Evolutionary conservation across 2,888 invertebrate species (phyloP), one percentile per base, ranked within the genome.

Genomic region (Sussaba pulchella): DNA sequence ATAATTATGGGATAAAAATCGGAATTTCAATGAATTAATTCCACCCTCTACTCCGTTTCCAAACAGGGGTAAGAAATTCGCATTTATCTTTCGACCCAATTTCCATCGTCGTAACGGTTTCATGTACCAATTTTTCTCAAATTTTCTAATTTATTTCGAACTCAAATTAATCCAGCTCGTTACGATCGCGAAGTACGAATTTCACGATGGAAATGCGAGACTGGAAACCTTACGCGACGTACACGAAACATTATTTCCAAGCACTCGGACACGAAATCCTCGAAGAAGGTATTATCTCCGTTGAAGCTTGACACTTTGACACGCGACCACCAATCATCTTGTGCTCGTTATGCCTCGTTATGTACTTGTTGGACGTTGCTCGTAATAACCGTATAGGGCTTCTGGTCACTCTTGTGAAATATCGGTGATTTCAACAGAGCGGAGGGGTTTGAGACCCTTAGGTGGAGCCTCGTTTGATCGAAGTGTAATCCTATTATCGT

Each of bases 11-110:
- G n/a, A n/a, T n/a, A n/a, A n/a, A n/a, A n/a, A n/a, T n/a, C n/a
- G n/a, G n/a, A n/a, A n/a, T n/a, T n/a, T n/a, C n/a, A n/a, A n/a
- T n/a, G n/a, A n/a, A n/a, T n/a, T n/a, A n/a, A n/a, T n/a, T n/a
- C n/a, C n/a, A n/a, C n/a, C n/a, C n/a, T n/a, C n/a, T n/a, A 96
- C 92, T 95, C 96, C 84, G 95, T 95, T 93, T 97, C 97, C 81
- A 95, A 95, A 91, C 96, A 96, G 93, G 96, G 96, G 96, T 97
- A 93, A 95, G 95, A 92, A 2, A 31, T n/a, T n/a, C 2, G 6
- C 31, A 31, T 47, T 24, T 59, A 10, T 39, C 39, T 2, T 19
- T 39, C 36, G 10, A 2, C 9, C 2, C 14, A 9, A 31, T 9
- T 17, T n/a, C 2, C 9, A 17, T 52, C 10, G 1, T 17, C 9